Conservation (phyloP, 1,140 invertebrate species). For the Megathymus violae region DNA sequence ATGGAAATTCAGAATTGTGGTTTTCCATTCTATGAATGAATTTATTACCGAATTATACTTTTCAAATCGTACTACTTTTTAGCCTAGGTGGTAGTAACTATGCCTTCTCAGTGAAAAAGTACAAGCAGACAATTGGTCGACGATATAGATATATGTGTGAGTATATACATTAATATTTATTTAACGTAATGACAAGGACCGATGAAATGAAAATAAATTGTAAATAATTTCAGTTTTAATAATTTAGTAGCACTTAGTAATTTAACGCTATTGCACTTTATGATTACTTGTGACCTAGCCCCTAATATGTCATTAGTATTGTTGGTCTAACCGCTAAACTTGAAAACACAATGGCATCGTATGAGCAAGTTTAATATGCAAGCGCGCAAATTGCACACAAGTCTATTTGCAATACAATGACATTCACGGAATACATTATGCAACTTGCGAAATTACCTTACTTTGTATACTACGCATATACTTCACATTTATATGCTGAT, state of each 20-base stretch:
- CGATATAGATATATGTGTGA: too few species aligned
- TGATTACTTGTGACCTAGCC: constrained; percentile 20
- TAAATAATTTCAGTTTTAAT: neutral
- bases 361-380: constrained; percentile 34
- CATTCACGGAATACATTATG: constrained; percentile 33
- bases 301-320: constrained; percentile 27
- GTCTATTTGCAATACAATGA: constrained; percentile 35
- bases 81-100: too few species aligned
- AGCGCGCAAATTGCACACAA: constrained; percentile 34
- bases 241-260: neutral
- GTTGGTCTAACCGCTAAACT: constrained; percentile 25
- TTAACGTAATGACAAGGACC: too few species aligned
- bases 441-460: constrained; percentile 25
- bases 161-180: too few species aligned
- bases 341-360: constrained; percentile 32
- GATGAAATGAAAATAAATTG: too few species aligned
- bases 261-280: neutral
- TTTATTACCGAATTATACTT: too few species aligned
- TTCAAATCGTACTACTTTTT: too few species aligned
- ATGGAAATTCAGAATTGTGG: too few species aligned
- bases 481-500: neutral
- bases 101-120: too few species aligned
- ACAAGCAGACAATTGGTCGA: too few species aligned
- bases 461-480: constrained; percentile 10
- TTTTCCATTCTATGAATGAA: too few species aligned